Base-by-base conservation (phyloP, 2,888 invertebrate species). In the Cephus pulcher region DNA sequence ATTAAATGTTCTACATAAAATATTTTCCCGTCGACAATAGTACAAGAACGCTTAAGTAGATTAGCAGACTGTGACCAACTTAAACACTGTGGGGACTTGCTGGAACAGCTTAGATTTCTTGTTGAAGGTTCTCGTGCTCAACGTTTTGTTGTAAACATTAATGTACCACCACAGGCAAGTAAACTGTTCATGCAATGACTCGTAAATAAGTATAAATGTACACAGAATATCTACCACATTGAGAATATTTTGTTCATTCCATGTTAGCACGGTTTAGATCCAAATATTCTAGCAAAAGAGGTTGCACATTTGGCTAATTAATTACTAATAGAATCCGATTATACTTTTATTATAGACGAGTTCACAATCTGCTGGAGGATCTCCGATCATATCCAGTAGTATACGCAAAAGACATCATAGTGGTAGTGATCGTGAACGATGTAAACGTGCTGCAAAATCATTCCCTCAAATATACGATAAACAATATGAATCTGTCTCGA, bases 101-200 rank as follows among this genome's bases (percentile, higher is more conserved):
- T 89, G 15, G 91, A 91, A n/a, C 89, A 92, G 69, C 78, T 92
- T 11, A 89, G 86, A 71, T 89, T 89, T 80, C 83, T 92, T 6
- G 85, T 91, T 3, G 92, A 90, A 75, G 89, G 89, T 77, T 86
- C 89, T 33, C 86, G 88, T 33, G 89, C 88, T 1, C 90, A 90
- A 76, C 89, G 90, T 56, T 90, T 92, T 81, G 88, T 90, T 34
- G 90, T 91, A 32, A 91, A 91, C 82, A 91, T 92, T 33, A 91
- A 89, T 83, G 90, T 91, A 68, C 91, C 91, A 32, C 83, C 89
- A 30, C 88, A 89, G 85, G 89, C 86, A 81, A 77, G 33, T 33
- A 30, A 34, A 35, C 33, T 71, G 34, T 40, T 75, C 2, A 1
- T 56, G 4, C 23, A 74, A 74, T 76, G n/a, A 12, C 37, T 75